Percentiles rank a stretch among this genome's conserved stretches.
Evolutionary conservation across 2,888 invertebrate genomes (phyloP).

Genomic region (Achlya flavicornis): DNA sequence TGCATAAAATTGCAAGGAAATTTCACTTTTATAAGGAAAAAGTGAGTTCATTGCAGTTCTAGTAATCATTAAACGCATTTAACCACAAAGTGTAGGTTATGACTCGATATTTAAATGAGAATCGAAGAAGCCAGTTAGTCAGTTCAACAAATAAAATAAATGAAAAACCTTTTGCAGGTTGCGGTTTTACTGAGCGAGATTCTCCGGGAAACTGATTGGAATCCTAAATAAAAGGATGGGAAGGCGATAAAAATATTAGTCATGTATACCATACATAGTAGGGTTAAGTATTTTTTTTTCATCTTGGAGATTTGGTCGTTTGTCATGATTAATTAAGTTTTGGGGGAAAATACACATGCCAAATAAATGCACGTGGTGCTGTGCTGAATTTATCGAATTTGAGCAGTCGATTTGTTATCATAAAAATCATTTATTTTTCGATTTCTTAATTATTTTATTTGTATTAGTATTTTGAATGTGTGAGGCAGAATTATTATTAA

Average conservation of each 20-base stretch:
- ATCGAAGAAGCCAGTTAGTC: not conserved
- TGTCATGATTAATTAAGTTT: not conserved
- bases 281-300: not conserved
- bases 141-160: not conserved
- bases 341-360: not conserved
- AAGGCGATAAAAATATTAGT: not conserved
- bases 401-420: too few species aligned
- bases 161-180: not conserved
- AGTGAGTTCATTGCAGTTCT: not conserved
- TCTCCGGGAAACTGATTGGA: not conserved
- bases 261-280: not conserved
- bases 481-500: too few species aligned
- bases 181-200: not conserved
- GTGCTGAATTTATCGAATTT: too few species aligned
- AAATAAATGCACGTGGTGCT: too few species aligned
- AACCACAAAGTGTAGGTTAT: not conserved
- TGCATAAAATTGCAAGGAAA: too few species aligned
- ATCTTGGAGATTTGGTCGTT: not conserved
- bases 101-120: conserved; percentile 2
- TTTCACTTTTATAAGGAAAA: not conserved
- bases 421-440: too few species aligned
- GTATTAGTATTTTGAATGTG: too few species aligned
- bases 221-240: not conserved
- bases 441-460: too few species aligned
- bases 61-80: not conserved